Conservation (phyloP, 2,888 invertebrate species). For the Cataglyphis altisquamis region DNA sequence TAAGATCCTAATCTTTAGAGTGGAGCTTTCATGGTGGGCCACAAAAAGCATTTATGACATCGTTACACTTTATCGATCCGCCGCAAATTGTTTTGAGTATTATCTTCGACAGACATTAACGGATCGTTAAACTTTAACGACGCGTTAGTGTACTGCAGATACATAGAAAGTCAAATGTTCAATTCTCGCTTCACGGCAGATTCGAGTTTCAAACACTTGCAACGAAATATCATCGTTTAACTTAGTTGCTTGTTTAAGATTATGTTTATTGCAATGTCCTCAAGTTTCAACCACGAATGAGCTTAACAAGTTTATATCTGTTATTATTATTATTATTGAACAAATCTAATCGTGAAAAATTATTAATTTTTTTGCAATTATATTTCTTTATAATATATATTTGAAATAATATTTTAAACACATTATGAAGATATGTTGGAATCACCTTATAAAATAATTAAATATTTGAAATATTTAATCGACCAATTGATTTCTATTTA, state of each 20-base stretch:
- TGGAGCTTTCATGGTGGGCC: not conserved
- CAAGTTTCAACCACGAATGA: not conserved
- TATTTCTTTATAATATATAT: not conserved
- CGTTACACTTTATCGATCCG: constrained; percentile 33
- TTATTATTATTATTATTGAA: not conserved
- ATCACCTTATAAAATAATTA: not conserved
- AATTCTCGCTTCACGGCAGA: constrained; percentile 30
- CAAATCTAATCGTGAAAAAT: not conserved
- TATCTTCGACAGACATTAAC: constrained; percentile 51
- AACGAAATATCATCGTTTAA: constrained; percentile 31
- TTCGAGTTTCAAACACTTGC: constrained; percentile 26
- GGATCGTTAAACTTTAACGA: constrained; percentile 53
- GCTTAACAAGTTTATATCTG: not conserved
- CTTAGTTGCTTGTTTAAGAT: constrained; percentile 29
- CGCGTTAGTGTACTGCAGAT: not conserved
- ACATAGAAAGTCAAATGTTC: constrained; percentile 46
- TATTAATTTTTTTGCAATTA: not conserved
- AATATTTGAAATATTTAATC: not conserved
- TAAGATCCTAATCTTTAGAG: not conserved
- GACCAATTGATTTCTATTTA: not conserved
- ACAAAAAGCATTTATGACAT: constrained; percentile 22
- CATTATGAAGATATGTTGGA: not conserved
- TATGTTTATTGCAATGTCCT: constrained; percentile 10
- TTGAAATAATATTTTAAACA: not conserved
- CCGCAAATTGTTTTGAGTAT: constrained; percentile 39